These are phyloP conservation scores for Anoura caudifer DNA, from an alignment of 2,113 vertebrate species.

Conservation along the genomic window DNA sequence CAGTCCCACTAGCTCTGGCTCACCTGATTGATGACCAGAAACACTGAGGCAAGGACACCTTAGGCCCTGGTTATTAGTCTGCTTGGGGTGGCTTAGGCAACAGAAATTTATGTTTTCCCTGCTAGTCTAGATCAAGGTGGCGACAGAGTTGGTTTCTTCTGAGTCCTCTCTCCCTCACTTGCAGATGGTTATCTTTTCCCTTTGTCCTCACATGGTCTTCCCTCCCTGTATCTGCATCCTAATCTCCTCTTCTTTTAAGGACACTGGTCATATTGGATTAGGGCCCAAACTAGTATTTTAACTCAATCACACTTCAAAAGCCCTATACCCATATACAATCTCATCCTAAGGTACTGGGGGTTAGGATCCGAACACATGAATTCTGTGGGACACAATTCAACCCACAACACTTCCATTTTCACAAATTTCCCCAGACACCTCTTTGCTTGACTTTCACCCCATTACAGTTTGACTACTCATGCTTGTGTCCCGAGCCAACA, in stretches of 20 bases:
- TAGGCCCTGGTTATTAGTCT: neutral
- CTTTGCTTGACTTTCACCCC: neutral
- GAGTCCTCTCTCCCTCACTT: neutral
- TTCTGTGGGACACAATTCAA: neutral
- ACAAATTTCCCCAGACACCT: neutral
- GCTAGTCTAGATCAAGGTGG: neutral
- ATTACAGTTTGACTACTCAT: neutral
- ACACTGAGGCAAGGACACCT: neutral
- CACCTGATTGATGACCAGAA: neutral
- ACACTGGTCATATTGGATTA: neutral
- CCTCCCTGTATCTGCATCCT: neutral
- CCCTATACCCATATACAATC: neutral
- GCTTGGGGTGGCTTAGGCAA: no score
- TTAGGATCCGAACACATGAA: neutral
- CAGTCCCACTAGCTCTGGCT: neutral
- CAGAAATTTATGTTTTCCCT: neutral
- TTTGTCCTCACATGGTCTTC: neutral
- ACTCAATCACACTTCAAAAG: neutral
- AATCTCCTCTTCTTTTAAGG: neutral
- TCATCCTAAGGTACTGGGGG: neutral
- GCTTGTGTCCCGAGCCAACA: neutral
- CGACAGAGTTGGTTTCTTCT: neutral
- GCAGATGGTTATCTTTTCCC: neutral
- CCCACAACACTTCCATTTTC: neutral
- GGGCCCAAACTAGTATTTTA: neutral